Base-by-base conservation (phyloP, 2,888 invertebrate species). In the Phorcus lineatus region DNA sequence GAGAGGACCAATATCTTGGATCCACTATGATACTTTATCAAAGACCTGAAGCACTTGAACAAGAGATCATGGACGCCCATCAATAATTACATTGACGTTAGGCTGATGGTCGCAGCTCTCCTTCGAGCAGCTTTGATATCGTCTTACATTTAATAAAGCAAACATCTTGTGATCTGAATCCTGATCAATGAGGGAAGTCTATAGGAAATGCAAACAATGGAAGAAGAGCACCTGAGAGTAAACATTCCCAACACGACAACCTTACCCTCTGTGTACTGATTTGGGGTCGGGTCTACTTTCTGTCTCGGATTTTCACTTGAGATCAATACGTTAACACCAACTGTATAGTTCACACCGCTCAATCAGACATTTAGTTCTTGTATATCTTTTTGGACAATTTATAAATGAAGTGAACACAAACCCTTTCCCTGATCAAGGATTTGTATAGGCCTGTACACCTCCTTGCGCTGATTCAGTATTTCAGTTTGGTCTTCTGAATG, bases 81-180 rank as follows among this genome's bases (percentile, higher is more conserved):
- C 62, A 62, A 62, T 62, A 28, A 28, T 62, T 62, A 62, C 62
- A 62, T 28, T 62, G 28, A 24, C 62, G 24, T 62, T 62, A 28
- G 22, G 7, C 24, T 28, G 62, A 28, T 16, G n/a, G 24, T 62
- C 11, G 16, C 62, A 28, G 24, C 28, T 24, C 62, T 28, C 28
- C 28, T 28, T 13, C 28, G 28, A 24, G 62, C 24, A 62, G 24
- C 62, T 62, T 62, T 62, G 62, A 62, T 28, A 62, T 28, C 28
- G 24, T 62, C 62, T 22, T 28, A 28, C 62, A 62, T 62, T 62
- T 62, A 62, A 62, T 62, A 62, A 62, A 62, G 62, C 62, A 62
- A 62, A 62, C 62, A 62, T 24, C 62, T 24, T 28, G 62, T 28
- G 28, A 28, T 24, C 62, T 28, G 28, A 28, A 16, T 28, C 28